phyloP scores from a whole-genome alignment of 1,140 invertebrate species.

The Odontomachus brunneus region DNA sequence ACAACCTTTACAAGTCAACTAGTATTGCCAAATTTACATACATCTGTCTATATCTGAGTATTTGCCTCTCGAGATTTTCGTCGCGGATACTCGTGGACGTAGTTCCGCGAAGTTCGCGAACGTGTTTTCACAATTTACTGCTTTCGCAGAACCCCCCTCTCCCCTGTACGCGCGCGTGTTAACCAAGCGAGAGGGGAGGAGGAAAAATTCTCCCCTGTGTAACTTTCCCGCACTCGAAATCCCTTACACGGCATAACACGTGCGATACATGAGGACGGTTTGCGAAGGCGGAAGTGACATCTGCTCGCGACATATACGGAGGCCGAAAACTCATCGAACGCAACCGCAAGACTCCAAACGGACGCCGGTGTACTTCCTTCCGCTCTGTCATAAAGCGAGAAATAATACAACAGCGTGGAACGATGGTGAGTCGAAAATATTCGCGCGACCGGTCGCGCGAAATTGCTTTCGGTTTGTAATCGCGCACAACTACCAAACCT shows the following conservation, averaged over 20 bases:
- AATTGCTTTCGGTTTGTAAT: too few species aligned
- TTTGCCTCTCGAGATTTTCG: too few species aligned
- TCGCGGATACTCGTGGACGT: too few species aligned
- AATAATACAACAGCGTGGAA: neutral
- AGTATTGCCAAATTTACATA: too few species aligned
- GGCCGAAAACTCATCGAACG: conserved; percentile 63
- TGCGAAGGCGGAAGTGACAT: conserved; percentile 72
- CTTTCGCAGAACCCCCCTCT: neutral
- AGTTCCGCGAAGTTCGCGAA: too few species aligned
- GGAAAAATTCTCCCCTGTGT: conserved; percentile 9
- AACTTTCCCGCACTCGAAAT: conserved; percentile 42
- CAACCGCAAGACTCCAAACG: conserved; percentile 48
- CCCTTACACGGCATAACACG: conserved; percentile 44
- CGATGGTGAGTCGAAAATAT: neutral
- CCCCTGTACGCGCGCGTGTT: too few species aligned
- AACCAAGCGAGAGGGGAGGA: neutral
- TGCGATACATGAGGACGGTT: conserved; percentile 55
- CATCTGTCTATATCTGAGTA: too few species aligned
- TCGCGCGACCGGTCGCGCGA: neutral
- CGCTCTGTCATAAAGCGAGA: neutral
- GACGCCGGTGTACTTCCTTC: conserved; percentile 53
- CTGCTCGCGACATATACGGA: conserved; percentile 60
- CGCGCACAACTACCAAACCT: too few species aligned
- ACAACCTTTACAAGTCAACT: too few species aligned
- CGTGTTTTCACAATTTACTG: conserved; percentile 1